Percentiles rank a stretch among this genome's conserved stretches.
phyloP scores from a whole-genome alignment of 2,113 vertebrate genomes.

The Dromaius novaehollandiae region DNA sequence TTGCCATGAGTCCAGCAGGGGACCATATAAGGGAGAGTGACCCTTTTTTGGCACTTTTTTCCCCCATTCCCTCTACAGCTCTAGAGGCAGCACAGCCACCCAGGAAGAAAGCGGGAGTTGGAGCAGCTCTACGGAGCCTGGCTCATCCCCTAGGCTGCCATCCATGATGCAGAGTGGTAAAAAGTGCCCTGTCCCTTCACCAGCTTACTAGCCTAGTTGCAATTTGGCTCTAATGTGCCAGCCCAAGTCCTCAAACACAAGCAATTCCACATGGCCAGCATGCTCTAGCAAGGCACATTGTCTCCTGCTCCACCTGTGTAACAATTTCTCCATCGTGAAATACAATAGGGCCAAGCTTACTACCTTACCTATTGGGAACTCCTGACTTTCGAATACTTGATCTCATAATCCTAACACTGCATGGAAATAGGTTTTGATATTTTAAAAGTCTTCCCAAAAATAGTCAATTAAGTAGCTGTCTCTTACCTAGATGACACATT shows the following conservation, averaged over 20 bases:
- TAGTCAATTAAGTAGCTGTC: not conserved
- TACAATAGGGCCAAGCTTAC: not conserved
- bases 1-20: constrained; percentile 3
- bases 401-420: not conserved
- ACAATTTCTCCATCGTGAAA: not conserved
- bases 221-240: not conserved
- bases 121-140: not conserved
- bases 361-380: not conserved
- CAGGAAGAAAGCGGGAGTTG: not conserved
- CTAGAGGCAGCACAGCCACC: not conserved
- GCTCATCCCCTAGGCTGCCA: not conserved
- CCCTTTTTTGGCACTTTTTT: not conserved
- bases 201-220: not conserved
- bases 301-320: not conserved
- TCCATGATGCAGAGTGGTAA: not conserved
- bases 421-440: not conserved
- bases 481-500: not conserved
- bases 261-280: rapidly evolving
- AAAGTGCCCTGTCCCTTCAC: not conserved
- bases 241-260: not conserved
- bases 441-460: not conserved
- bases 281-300: not conserved
- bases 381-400: not conserved
- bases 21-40: not conserved
- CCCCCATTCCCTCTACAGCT: not conserved